phyloP scores from a whole-genome alignment of 1,140 invertebrate genomes.

The Hycleus cichorii region DNA sequence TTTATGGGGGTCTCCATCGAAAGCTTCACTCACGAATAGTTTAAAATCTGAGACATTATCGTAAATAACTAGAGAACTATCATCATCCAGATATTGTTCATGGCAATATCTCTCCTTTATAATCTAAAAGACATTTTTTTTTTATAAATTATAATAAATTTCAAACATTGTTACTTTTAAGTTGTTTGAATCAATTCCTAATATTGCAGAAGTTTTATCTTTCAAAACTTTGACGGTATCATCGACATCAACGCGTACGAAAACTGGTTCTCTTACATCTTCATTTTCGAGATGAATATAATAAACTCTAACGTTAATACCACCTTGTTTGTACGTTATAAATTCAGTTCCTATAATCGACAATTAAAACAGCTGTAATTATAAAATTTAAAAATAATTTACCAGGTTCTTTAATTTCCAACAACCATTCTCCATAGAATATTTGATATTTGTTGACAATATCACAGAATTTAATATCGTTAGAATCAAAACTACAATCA shows the following conservation, averaged over 20 bases:
- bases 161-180: slow-evolving; percentile 40
- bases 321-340: slow-evolving; percentile 56
- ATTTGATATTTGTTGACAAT: slow-evolving; percentile 31
- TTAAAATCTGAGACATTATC: slow-evolving; percentile 43
- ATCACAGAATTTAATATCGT: slow-evolving; percentile 49
- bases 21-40: slow-evolving; percentile 40
- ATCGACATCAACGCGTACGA: slow-evolving; percentile 50
- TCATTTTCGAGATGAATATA: slow-evolving; percentile 54
- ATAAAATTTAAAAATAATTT: slow-evolving; percentile 15
- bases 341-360: slow-evolving; percentile 43
- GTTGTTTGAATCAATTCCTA: slow-evolving; percentile 43
- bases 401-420: slow-evolving; percentile 61
- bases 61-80: slow-evolving; percentile 31
- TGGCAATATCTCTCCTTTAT: slow-evolving; percentile 46
- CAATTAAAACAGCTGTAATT: neutral
- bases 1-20: slow-evolving; percentile 36
- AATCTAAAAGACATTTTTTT: slow-evolving; percentile 12
- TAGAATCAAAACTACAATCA: slow-evolving; percentile 62
- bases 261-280: slow-evolving; percentile 55
- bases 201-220: slow-evolving; percentile 45
- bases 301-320: slow-evolving; percentile 59
- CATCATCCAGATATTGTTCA: slow-evolving; percentile 45
- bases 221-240: slow-evolving; percentile 58
- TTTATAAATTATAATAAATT: neutral
- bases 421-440: slow-evolving; percentile 49